Evolutionary conservation across 2,797 vertebrate species (phyloP).

Genomic region (Dermochelys coriacea): DNA sequence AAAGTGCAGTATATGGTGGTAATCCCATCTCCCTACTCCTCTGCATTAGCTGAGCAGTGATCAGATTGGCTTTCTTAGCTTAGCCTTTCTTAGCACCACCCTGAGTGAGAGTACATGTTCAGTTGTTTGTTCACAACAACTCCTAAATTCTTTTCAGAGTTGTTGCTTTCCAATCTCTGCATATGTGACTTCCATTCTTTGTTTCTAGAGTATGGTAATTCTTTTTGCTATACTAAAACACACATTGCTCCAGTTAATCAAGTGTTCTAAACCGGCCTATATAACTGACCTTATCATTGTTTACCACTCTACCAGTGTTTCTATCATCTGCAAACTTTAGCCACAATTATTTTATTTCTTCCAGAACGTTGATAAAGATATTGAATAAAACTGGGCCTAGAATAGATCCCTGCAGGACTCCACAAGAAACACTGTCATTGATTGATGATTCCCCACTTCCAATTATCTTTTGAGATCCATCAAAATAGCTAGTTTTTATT

Average conservation of each 20-base stretch:
- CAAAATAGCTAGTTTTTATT: not conserved
- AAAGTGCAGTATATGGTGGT: not conserved
- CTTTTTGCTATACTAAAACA: not conserved
- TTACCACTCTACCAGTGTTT: not conserved
- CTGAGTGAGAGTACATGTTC: not conserved
- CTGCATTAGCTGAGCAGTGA: not conserved
- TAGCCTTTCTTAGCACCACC: not conserved
- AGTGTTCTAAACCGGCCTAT: not conserved
- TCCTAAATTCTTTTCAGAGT: not conserved
- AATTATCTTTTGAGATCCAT: not conserved
- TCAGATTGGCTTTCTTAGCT: not conserved
- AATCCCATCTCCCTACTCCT: not conserved
- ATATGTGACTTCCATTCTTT: not conserved
- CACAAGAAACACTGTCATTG: not conserved
- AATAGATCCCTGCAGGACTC: not conserved
- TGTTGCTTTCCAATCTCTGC: not conserved
- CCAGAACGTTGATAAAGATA: not conserved
- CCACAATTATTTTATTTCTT: not conserved
- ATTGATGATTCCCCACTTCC: not conserved
- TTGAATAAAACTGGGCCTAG: not conserved
- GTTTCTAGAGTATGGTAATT: not conserved
- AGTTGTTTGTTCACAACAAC: not conserved
- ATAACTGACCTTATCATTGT: not conserved
- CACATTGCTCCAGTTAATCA: not conserved
- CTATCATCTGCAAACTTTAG: not conserved